phyloP scores from a whole-genome alignment of 2,113 vertebrate genomes.

The Centropus bengalensis region DNA sequence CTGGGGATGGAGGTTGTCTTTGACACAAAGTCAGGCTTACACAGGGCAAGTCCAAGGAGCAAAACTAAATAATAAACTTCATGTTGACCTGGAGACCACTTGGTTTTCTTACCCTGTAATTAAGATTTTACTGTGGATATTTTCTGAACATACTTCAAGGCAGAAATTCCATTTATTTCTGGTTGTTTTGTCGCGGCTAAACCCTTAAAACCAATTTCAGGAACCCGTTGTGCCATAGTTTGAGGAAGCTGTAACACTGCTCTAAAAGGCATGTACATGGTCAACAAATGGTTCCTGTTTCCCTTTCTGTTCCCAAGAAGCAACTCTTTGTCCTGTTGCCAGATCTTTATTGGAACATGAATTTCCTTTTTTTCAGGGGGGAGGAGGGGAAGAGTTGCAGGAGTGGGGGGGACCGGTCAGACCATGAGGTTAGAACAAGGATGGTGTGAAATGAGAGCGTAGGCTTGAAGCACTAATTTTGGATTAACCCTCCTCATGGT shows the following conservation, averaged over 20 bases:
- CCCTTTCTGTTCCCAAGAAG: background rate
- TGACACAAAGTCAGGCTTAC: background rate
- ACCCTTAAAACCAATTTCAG: background rate
- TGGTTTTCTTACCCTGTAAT: background rate
- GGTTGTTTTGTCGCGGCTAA: background rate
- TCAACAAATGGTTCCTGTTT: background rate
- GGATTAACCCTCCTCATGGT: background rate
- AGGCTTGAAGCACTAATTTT: background rate
- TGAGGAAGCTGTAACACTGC: background rate
- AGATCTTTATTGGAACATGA: background rate
- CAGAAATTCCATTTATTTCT: background rate
- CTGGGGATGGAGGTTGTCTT: background rate
- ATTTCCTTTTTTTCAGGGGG: fast-evolving
- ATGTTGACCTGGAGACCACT: background rate
- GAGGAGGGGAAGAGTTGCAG: background rate
- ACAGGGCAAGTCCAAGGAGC: background rate
- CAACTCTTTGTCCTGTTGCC: background rate
- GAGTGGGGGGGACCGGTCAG: background rate
- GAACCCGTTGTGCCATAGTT: background rate
- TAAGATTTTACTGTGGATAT: background rate
- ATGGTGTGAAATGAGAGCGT: background rate
- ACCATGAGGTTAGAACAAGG: background rate
- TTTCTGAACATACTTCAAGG: background rate
- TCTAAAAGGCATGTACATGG: background rate
- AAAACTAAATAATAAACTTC: background rate